Evolutionary conservation across 2,113 vertebrate genomes (phyloP).

Genomic region (Campylomormyrus tamandua): DNA sequence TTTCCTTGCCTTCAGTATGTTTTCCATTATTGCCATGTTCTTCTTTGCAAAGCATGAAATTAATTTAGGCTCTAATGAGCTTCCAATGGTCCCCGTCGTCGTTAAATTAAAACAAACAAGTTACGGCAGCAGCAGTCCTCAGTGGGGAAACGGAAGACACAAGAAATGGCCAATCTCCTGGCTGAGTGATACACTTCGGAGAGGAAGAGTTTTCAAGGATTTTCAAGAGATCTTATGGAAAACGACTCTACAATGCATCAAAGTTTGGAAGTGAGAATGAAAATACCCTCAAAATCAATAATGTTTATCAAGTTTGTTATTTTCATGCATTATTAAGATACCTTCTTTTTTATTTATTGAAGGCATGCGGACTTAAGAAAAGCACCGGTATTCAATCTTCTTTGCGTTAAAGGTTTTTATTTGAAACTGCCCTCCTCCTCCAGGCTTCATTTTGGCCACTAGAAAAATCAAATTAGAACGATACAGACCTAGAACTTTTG

Average conservation of each 20-base stretch:
- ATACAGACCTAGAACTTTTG: not conserved
- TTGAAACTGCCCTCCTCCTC: not conserved
- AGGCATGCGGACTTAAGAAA: not conserved
- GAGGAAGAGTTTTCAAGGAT: not conserved
- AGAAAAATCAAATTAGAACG: not conserved
- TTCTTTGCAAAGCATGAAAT: not conserved
- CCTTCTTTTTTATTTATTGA: not conserved
- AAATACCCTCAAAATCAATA: not conserved
- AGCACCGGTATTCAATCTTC: too few relatives aligned
- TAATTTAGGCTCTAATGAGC: not conserved
- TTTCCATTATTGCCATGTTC: not conserved
- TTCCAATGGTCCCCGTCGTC: not conserved
- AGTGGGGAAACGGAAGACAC: not conserved
- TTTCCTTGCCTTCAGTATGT: not conserved
- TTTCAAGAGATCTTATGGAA: not conserved
- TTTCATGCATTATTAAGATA: not conserved
- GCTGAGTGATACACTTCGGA: not conserved
- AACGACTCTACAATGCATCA: not conserved
- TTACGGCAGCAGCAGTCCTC: not conserved
- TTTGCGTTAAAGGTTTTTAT: not conserved
- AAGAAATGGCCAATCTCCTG: not conserved
- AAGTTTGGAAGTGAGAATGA: not conserved
- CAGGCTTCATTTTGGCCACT: not conserved
- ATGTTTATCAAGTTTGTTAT: not conserved
- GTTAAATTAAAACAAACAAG: not conserved